phyloP scores from a whole-genome alignment of 2,797 vertebrate genomes.

The Meriones psammophilus region DNA sequence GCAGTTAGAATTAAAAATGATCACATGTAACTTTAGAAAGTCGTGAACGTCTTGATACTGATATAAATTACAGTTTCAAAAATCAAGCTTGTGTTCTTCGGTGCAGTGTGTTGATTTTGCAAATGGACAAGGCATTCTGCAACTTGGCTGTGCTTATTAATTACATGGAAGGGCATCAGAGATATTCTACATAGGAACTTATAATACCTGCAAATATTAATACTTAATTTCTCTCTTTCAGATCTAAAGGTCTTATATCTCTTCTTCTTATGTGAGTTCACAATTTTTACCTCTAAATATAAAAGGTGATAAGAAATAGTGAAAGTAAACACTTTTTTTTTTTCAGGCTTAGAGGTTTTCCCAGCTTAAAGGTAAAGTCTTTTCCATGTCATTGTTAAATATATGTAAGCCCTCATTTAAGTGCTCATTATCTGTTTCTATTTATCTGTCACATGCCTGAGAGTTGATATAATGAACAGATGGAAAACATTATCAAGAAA shows the following conservation, averaged over 20 bases:
- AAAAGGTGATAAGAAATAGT: neutral
- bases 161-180: neutral
- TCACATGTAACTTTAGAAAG: neutral
- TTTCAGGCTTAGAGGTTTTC: neutral
- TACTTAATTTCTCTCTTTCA: neutral
- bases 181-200: neutral
- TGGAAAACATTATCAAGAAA: neutral
- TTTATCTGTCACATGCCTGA: neutral
- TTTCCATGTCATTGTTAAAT: neutral
- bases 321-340: neutral
- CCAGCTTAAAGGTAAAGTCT: neutral
- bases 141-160: neutral
- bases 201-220: neutral
- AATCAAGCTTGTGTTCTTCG: neutral
- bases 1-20: neutral
- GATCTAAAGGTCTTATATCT: neutral
- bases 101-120: neutral
- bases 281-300: neutral
- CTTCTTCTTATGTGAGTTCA: neutral
- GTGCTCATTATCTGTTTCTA: neutral
- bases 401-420: neutral
- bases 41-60: neutral
- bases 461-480: conserved; percentile 7
- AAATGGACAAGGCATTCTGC: neutral
- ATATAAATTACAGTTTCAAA: neutral